phyloP scores from a whole-genome alignment of 2,797 vertebrate species.

The Pseudochirops cupreus region DNA sequence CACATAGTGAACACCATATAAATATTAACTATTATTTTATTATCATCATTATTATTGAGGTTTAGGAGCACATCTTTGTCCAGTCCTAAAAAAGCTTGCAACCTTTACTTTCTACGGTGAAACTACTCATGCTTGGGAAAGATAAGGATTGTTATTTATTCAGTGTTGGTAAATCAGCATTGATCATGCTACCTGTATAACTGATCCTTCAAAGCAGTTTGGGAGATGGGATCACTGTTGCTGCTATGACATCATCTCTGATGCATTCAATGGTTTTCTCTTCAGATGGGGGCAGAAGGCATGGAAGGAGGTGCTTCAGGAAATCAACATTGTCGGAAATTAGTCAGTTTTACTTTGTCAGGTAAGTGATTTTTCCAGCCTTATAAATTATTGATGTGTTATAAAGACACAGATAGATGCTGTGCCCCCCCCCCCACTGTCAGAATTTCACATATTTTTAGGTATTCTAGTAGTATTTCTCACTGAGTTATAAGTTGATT shows the following conservation, averaged over 20 bases:
- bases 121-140: neutral
- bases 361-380: conserved; percentile 85
- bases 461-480: conserved; percentile 37
- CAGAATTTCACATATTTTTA: neutral
- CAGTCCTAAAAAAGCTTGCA: conserved; percentile 11
- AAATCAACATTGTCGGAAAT: conserved; percentile 92
- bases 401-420: neutral
- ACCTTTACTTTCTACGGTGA: conserved; percentile 7
- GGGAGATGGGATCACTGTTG: no score
- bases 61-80: conserved; percentile 20
- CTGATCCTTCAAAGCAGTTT: neutral
- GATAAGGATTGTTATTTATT: neutral
- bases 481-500: conserved; percentile 27
- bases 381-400: neutral
- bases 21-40: neutral
- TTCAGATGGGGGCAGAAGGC: conserved; percentile 92
- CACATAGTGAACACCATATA: neutral
- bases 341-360: conserved; percentile 96
- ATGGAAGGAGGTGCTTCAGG: conserved; percentile 91
- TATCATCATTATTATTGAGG: neutral
- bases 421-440: neutral
- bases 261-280: conserved; percentile 20
- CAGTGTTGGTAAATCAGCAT: neutral
- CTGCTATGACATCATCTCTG: neutral
- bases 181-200: neutral